Evolutionary conservation across 2,888 invertebrate species (phyloP), one percentile per base, ranked within the genome.

Genomic region (Apodemia mormo): DNA sequence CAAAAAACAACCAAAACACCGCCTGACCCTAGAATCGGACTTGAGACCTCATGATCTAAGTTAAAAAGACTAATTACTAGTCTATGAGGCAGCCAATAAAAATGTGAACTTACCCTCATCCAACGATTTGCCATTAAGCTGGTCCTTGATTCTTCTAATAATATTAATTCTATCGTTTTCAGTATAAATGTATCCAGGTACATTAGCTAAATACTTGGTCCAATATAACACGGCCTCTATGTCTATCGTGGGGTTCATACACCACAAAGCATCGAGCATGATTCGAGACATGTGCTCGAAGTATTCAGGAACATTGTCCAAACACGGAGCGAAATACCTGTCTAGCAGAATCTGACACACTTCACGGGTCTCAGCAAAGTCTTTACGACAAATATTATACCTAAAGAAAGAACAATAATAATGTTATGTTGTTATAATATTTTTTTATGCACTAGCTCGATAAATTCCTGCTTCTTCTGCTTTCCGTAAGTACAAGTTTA

Each of bases 201-300:
- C 93, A 33, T 93, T 94, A 0, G 94, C 94, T 68, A 96, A 76
- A 43, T 94, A 83, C 37, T 82, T 88, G 7, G 95, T 94, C 77
- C 94, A 94, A 78, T 93, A 95, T 14, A 95, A 80, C 79, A 95
- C 94, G 1, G 85, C 84, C 0, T 86, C 83, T 0, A 80, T 70
- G 58, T 95, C 90, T 7, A 96, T 88, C 0, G 96, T 87, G 52
- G 96, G 96, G 82, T 95, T 95, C 64, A 96, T 87, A 4, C 94
- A 94, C 95, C 95, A 96, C 81, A 97, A 85, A 0, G 96, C 96
- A 67, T 95, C 91, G 2, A 97, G 82, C 79, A 97, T 87, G 1
- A 95, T 94, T 0, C 89, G 84, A 0, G 96, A 91, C 95, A 96
- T 95, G 75, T 94, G 86, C 68, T 95, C 88, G 84, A 96, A 97